These are phyloP conservation scores for Eupithecia insigniata DNA, from an alignment of 2,888 invertebrate species.

Conservation along the genomic window DNA sequence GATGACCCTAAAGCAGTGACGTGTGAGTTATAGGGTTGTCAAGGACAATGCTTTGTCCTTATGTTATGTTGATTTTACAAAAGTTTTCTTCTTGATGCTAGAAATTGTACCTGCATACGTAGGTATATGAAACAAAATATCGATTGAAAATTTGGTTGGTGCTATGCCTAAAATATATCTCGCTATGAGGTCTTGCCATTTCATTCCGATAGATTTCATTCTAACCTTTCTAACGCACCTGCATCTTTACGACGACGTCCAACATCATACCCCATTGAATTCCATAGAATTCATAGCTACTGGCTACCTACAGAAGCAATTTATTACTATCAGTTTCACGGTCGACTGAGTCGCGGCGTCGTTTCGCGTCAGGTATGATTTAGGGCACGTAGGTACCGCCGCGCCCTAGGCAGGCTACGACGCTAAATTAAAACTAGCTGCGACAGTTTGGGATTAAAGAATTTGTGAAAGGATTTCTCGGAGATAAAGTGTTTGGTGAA, in stretches of 20 bases:
- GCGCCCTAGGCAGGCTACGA: slow-evolving; percentile 60
- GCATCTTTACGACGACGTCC: slow-evolving; percentile 40
- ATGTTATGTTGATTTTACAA: slow-evolving; percentile 24
- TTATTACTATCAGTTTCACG: slow-evolving; percentile 73
- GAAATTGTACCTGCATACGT: not conserved
- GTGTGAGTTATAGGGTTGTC: slow-evolving; percentile 63
- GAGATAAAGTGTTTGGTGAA: not conserved
- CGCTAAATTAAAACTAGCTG: slow-evolving; percentile 64
- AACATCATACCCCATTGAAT: slow-evolving; percentile 59
- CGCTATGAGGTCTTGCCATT: not conserved
- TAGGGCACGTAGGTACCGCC: slow-evolving; percentile 51
- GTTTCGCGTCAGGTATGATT: slow-evolving; percentile 74
- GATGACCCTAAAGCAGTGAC: slow-evolving; percentile 66
- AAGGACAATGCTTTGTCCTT: slow-evolving; percentile 43
- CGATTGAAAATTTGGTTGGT: not conserved
- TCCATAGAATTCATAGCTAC: slow-evolving; percentile 56
- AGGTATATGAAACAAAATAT: not conserved
- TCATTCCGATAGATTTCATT: not conserved
- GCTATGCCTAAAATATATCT: not conserved
- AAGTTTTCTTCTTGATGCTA: not conserved
- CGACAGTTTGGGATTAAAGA: slow-evolving; percentile 32
- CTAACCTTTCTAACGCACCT: slow-evolving; percentile 25
- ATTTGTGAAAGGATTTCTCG: slow-evolving; percentile 13
- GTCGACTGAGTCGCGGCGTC: slow-evolving; percentile 56
- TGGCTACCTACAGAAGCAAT: slow-evolving; percentile 48